These are phyloP conservation scores for Gulo gulo DNA, from an alignment of 2,113 vertebrate species.

Conservation along the genomic window DNA sequence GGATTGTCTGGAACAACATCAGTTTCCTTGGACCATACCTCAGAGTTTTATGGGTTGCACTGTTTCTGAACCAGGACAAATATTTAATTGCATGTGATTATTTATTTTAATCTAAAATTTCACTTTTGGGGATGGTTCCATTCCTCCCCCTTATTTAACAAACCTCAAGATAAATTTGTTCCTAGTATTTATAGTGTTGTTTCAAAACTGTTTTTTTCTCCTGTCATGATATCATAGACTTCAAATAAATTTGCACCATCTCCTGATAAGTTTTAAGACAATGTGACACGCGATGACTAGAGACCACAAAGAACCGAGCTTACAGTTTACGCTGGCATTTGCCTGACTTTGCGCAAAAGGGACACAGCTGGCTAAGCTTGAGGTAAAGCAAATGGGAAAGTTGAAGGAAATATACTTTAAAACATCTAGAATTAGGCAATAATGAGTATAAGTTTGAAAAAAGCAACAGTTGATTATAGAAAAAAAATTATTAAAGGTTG, in stretches of 20 bases:
- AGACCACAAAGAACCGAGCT: not conserved
- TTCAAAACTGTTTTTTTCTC: not conserved
- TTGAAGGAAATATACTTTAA: conserved; percentile 39
- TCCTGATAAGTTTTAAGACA: conserved; percentile 37
- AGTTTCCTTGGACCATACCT: not conserved
- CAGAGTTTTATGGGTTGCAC: not conserved
- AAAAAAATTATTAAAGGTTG: conserved; percentile 45
- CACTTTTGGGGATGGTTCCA: not conserved
- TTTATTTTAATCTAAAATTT: conserved; percentile 54
- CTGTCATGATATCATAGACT: conserved; percentile 35
- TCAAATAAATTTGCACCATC: conserved; percentile 37
- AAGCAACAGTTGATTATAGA: conserved; percentile 40
- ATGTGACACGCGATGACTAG: not conserved
- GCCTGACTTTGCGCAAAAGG: not conserved
- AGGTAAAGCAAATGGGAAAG: conserved; percentile 4
- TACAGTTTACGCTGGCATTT: not conserved
- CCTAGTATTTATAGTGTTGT: not conserved
- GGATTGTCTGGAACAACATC: not conserved
- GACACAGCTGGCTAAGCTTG: not conserved
- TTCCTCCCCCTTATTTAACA: not conserved
- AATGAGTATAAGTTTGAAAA: not conserved
- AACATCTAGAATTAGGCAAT: not conserved
- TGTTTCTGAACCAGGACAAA: conserved; percentile 4
- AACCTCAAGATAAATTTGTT: conserved; percentile 35
- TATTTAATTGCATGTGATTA: conserved; percentile 14